Evolutionary conservation across 2,797 vertebrate genomes (phyloP).

Genomic region (Schizopygopsis pylzovi): DNA sequence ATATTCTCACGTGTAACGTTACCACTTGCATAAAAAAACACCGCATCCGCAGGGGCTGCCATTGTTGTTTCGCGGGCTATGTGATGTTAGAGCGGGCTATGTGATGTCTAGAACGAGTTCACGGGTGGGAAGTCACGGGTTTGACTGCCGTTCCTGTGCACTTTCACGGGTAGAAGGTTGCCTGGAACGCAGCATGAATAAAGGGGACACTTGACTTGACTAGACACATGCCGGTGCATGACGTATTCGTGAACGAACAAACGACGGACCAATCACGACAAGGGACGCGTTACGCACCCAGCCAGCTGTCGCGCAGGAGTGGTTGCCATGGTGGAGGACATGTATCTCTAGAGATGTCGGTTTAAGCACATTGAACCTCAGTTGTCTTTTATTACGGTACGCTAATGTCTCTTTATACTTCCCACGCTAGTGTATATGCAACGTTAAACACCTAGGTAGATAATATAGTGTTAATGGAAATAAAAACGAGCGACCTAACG

Average conservation of each 20-base stretch:
- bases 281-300: background rate
- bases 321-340: slow-evolving; percentile 69
- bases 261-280: background rate
- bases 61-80: no score
- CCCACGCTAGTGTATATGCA: background rate
- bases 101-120: no score
- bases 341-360: slow-evolving; percentile 66
- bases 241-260: background rate
- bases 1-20: no score
- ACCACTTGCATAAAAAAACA: no score
- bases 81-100: no score
- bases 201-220: no score
- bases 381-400: slow-evolving; percentile 7
- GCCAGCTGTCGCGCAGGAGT: slow-evolving; percentile 20
- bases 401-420: background rate
- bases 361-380: slow-evolving; percentile 20
- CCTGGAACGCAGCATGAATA: no score
- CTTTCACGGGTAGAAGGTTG: no score
- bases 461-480: background rate
- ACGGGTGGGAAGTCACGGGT: no score
- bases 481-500: background rate
- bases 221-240: background rate
- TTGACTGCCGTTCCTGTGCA: no score
- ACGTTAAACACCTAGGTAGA: background rate
- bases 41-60: no score